Conservation (phyloP, 2,113 vertebrate genomes). For the Pseudorectes ferrugineus region DNA sequence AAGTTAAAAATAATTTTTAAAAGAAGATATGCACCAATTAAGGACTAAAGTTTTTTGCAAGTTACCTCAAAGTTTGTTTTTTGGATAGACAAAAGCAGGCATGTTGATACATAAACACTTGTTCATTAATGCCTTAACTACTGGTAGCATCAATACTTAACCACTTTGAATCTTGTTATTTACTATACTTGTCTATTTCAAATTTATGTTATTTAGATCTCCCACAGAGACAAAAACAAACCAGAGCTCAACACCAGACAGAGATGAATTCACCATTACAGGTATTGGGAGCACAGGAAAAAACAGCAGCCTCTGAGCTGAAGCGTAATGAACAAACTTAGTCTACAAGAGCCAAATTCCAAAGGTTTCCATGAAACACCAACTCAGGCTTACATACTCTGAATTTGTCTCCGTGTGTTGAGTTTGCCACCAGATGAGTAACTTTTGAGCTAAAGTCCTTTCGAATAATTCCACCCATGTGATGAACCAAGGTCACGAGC, state of each 20-base stretch:
- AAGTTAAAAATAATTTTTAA: neutral
- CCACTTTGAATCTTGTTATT: neutral
- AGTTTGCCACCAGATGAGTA: conserved; percentile 92
- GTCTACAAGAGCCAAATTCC: neutral
- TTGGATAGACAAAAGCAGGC: neutral
- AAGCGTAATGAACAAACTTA: neutral
- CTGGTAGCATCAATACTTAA: neutral
- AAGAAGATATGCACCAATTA: neutral
- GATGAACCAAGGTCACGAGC: conserved; percentile 93
- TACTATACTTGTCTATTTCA: neutral
- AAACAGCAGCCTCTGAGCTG: neutral
- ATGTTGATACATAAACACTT: neutral
- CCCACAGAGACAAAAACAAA: neutral
- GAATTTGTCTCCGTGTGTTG: conserved; percentile 95
- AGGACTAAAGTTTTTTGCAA: neutral
- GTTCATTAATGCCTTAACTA: neutral
- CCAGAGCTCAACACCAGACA: neutral
- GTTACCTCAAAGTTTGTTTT: neutral
- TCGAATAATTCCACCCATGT: conserved; percentile 95
- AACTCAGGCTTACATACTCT: conserved; percentile 79
- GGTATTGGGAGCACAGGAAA: neutral
- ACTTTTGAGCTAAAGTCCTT: conserved; percentile 96
- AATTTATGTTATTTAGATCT: neutral
- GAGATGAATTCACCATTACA: neutral
- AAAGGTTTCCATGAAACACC: neutral